phyloP scores from a whole-genome alignment of 2,797 vertebrate species.

The Anguilla marmorata region DNA sequence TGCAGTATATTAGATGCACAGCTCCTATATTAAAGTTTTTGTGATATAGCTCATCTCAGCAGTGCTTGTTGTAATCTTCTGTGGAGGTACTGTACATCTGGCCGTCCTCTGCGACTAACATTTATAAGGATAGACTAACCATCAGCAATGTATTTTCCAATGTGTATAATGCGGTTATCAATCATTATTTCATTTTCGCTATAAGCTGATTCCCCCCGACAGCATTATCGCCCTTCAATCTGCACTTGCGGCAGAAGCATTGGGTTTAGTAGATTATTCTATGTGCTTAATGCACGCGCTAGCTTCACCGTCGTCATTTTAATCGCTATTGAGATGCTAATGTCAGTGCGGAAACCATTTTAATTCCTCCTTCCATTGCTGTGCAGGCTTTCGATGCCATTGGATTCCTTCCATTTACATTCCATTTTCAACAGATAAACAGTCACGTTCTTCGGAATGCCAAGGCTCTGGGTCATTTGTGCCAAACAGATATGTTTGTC shows the following conservation, averaged over 20 bases:
- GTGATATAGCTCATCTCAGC: background rate
- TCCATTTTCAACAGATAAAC: background rate
- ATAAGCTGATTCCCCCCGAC: conserved; percentile 11
- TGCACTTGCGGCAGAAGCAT: background rate
- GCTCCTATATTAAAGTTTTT: background rate
- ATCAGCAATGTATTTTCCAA: background rate
- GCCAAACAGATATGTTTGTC: background rate
- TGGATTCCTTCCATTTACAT: background rate
- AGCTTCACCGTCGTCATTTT: background rate
- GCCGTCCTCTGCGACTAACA: background rate
- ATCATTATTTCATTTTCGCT: conserved; percentile 23
- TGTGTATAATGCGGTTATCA: conserved; percentile 12
- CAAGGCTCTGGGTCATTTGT: background rate
- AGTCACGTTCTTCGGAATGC: background rate
- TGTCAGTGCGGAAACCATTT: conserved; percentile 5
- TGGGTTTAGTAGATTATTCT: too few relatives aligned
- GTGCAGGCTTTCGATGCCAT: background rate
- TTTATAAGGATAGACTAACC: background rate
- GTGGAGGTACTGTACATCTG: background rate
- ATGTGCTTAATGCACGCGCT: background rate
- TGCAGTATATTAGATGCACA: background rate
- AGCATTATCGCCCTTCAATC: background rate
- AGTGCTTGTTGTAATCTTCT: background rate
- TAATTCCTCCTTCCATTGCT: background rate
- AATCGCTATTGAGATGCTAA: conserved; percentile 32